Evolutionary conservation across 1,140 invertebrate genomes (phyloP).

Genomic region (Phenacoccus solenopsis): DNA sequence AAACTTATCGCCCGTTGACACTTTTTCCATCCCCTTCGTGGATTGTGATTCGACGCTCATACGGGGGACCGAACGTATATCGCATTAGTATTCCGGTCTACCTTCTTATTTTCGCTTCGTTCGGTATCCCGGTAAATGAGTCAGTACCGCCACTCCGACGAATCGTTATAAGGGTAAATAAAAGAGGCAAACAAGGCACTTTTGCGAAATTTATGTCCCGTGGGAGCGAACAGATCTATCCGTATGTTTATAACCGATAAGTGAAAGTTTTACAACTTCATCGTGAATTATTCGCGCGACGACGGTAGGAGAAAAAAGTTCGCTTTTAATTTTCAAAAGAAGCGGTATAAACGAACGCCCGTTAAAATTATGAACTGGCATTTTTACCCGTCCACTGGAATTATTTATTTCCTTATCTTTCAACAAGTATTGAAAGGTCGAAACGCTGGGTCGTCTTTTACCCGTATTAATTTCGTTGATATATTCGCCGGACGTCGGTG

Average conservation of each 20-base stretch:
- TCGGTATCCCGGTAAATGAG: neutral
- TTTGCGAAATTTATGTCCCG: neutral
- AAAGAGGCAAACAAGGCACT: conserved; percentile 1
- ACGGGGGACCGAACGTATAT: neutral
- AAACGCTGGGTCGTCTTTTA: neutral
- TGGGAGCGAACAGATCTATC: neutral
- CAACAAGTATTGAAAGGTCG: neutral
- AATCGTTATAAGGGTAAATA: conserved; percentile 2
- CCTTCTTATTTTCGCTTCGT: neutral
- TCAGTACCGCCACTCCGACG: neutral
- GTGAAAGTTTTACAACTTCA: conserved; percentile 2
- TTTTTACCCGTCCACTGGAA: too few relatives aligned
- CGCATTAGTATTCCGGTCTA: neutral
- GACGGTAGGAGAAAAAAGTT: neutral
- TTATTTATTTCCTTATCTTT: neutral
- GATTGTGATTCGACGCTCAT: too few relatives aligned
- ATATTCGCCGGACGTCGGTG: neutral
- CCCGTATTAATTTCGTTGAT: neutral
- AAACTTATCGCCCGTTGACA: too few relatives aligned
- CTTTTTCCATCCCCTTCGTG: too few relatives aligned
- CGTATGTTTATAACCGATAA: conserved; percentile 2
- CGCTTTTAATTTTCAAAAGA: neutral
- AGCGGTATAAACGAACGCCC: too few relatives aligned
- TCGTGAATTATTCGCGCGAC: neutral
- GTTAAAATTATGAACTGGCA: too few relatives aligned